Conservation (phyloP, 2,797 vertebrate genomes). For the Gobio occitaniae region DNA sequence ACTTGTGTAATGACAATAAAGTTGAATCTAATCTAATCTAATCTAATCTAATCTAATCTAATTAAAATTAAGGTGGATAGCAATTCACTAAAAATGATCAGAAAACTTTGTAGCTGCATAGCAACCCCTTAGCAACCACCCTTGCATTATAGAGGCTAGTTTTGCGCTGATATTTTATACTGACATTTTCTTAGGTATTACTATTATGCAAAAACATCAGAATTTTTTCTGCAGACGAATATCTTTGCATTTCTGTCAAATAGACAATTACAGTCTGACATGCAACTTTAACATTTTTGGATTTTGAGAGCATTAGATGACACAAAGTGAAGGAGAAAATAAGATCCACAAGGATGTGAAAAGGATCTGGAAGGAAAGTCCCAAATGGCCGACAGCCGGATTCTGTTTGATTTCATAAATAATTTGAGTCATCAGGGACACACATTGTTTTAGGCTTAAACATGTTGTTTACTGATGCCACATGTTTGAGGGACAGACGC, state of each 20-base stretch:
- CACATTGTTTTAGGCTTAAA: slow-evolving; percentile 84
- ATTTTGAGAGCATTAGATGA: slow-evolving; percentile 21
- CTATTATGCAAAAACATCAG: neutral
- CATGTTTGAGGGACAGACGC: slow-evolving; percentile 80
- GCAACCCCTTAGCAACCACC: neutral
- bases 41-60: no score
- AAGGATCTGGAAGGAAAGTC: slow-evolving; percentile 75
- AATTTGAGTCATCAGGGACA: slow-evolving; percentile 82
- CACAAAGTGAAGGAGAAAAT: slow-evolving; percentile 43
- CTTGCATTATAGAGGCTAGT: neutral
- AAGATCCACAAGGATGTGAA: slow-evolving; percentile 42
- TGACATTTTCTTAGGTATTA: neutral
- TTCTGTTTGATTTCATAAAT: slow-evolving; percentile 88
- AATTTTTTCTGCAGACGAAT: neutral
- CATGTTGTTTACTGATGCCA: slow-evolving; percentile 83
- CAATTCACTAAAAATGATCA: neutral
- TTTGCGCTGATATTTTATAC: neutral
- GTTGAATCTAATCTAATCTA: no score
- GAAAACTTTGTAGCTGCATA: neutral
- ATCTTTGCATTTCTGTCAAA: neutral
- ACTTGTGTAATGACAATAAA: no score
- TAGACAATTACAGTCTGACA: neutral
- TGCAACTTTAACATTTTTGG: neutral
- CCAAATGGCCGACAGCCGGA: slow-evolving; percentile 77
- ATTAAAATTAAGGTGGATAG: neutral